A percentile compares a stretch with the other conserved stretches of the same genome.
These are phyloP conservation scores for Chrysolina haemoptera DNA, from an alignment of 2,888 invertebrate genomes.

Conservation along the genomic window DNA sequence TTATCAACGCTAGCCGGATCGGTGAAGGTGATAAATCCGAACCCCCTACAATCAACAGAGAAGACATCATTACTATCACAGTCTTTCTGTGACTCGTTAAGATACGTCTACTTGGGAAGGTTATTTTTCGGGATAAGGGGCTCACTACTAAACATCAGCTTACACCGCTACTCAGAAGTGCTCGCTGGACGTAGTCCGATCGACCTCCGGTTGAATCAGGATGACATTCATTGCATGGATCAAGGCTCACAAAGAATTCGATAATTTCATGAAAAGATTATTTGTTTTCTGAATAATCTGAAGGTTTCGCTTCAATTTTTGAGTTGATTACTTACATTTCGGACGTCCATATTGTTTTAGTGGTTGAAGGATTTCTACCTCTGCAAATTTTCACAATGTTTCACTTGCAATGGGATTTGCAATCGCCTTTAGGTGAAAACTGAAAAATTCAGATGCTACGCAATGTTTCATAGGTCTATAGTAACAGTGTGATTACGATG, in stretches of 20 bases:
- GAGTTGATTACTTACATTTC: too few species aligned
- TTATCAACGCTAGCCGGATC: slow-evolving; percentile 99
- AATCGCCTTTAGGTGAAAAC: too few species aligned
- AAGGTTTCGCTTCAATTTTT: too few species aligned
- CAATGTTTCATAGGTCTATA: too few species aligned
- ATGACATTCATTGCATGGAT: not conserved
- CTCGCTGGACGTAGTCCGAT: not conserved
- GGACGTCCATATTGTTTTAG: too few species aligned
- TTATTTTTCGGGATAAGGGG: slow-evolving; percentile 26
- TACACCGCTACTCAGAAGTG: slow-evolving; percentile 21
- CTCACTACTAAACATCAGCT: slow-evolving; percentile 35
- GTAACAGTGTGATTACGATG: too few species aligned
- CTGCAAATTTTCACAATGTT: too few species aligned
- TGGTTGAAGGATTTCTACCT: too few species aligned
- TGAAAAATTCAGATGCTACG: too few species aligned
- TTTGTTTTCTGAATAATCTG: too few species aligned
- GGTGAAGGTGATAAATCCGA: slow-evolving; percentile 99
- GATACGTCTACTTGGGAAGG: slow-evolving; percentile 1
- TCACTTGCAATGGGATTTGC: too few species aligned
- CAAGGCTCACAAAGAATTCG: slow-evolving; percentile 9
- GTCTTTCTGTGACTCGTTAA: slow-evolving; percentile 8
- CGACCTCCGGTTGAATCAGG: not conserved
- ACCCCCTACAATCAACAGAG: slow-evolving; percentile 85
- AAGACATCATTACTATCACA: slow-evolving; percentile 48
- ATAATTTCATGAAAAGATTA: not conserved